A percentile compares a stretch with the other conserved stretches of the same genome.
Conservation (phyloP, 1,140 invertebrate species). For the Polyergus mexicanus region DNA sequence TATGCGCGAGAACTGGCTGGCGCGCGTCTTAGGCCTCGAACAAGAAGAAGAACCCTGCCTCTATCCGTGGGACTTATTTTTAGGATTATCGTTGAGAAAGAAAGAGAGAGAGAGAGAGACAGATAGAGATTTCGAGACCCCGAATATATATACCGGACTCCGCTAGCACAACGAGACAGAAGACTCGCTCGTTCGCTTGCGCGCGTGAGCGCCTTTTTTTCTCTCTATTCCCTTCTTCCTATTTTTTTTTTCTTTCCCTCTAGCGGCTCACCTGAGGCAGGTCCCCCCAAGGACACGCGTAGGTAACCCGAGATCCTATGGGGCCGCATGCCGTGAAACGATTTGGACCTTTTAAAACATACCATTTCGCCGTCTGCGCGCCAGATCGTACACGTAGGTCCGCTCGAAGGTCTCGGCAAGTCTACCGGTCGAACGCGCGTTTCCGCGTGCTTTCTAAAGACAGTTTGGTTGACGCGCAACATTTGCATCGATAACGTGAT, state of each 20-base stretch:
- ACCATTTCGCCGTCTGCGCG: constrained; percentile 80
- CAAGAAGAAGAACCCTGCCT: constrained; percentile 8
- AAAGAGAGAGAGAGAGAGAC: too few species aligned
- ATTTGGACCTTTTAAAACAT: constrained; percentile 82
- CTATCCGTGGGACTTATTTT: constrained; percentile 72
- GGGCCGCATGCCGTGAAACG: constrained; percentile 81
- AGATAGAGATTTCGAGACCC: not conserved
- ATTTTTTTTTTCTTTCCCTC: constrained; percentile 63
- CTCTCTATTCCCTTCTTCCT: constrained; percentile 35
- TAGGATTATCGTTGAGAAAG: constrained; percentile 63
- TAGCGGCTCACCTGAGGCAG: constrained; percentile 69
- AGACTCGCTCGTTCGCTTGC: constrained; percentile 70
- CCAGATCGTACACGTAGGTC: constrained; percentile 66
- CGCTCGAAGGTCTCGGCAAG: constrained; percentile 38
- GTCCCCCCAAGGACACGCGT: constrained; percentile 82
- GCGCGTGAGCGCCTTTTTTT: constrained; percentile 57
- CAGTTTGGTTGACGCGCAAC: not conserved
- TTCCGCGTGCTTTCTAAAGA: constrained; percentile 33
- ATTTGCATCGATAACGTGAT: constrained; percentile 20
- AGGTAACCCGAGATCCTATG: constrained; percentile 82
- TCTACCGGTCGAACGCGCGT: constrained; percentile 39
- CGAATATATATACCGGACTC: constrained; percentile 15
- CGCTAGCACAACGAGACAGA: constrained; percentile 76
- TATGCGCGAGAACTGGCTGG: constrained; percentile 21
- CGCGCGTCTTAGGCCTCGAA: constrained; percentile 35